Base-by-base conservation (phyloP, 2,797 vertebrate genomes). In the Toxotes lorentzi region DNA sequence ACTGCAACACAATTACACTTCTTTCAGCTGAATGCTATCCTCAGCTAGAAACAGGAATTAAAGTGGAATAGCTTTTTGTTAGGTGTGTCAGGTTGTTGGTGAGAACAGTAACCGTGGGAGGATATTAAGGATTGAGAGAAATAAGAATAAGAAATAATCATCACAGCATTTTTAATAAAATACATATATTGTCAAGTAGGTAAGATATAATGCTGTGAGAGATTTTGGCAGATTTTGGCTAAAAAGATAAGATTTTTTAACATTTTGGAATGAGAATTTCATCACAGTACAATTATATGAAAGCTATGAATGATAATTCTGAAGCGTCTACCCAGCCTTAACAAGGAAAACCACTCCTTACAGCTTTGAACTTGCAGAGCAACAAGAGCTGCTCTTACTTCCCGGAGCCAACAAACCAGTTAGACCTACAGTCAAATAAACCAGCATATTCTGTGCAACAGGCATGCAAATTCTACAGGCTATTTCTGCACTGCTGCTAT, bases 1-100 rank as follows among this genome's bases (percentile, higher is more conserved):
- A 85, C 34, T 34, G 81, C 57, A 84, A 82, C 66, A 83, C 70
- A 84, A 83, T 87, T 73, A 80, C 50, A 79, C 71, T 70, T 83
- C 57, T 69, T 62, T 68, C 19, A 48, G 56, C 64, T 62, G 51
- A 74, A 54, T 59, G 54, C 60, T 48, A 64, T n/a, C 53, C 34
- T 66, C 64, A 72, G 60, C 78, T 50, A 54, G 5, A 76, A 50
- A 73, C 35, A 16, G 41, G 11, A 78, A 78, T 63, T 67, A 73
- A 76, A 81, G 76, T 21, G 23, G 57, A 91, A 67, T 58, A 62
- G 48, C 45, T 57, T 83, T 83, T 83, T 78, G 71, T 73, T 30
- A 50, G 34, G 32, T 54, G 27, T 67, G 70, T 65, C 45, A 30
- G 54, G 40, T 40, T 14, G 7, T 24, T 50, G 67, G 57, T 47